Percentiles rank a stretch among this genome's conserved stretches.
Evolutionary conservation across 2,888 invertebrate species (phyloP).

Genomic region (Adelognathus sp.): DNA sequence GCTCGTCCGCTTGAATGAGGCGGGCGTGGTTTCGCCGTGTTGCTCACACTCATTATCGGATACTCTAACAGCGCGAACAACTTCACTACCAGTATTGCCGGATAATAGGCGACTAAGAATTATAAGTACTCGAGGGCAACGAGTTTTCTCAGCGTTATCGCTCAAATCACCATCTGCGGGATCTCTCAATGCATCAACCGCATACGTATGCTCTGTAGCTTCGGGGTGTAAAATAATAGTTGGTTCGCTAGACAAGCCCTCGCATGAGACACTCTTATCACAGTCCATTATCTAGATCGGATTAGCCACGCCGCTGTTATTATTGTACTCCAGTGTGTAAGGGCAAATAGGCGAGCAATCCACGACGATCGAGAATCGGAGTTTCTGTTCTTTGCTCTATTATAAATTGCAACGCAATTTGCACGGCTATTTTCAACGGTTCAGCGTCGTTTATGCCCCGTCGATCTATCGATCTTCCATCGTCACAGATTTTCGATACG

Average conservation of each 20-base stretch:
- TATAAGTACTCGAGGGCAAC: slow-evolving; percentile 19
- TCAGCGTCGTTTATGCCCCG: slow-evolving; percentile 19
- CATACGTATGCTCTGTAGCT: neutral
- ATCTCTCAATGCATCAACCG: neutral
- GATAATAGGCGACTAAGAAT: slow-evolving; percentile 28
- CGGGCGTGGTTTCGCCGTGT: slow-evolving; percentile 47
- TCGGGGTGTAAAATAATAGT: slow-evolving; percentile 25
- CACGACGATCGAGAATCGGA: slow-evolving; percentile 30
- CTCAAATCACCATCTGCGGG: neutral
- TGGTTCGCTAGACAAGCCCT: neutral
- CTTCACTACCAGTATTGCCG: slow-evolving; percentile 13
- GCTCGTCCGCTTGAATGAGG: neutral
- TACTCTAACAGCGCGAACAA: slow-evolving; percentile 7
- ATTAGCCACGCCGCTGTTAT: slow-evolving; percentile 38
- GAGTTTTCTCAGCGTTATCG: slow-evolving; percentile 7
- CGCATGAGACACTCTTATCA: slow-evolving; percentile 23
- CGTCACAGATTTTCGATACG: neutral
- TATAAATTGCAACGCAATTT: slow-evolving; percentile 22
- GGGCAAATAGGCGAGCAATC: slow-evolving; percentile 10
- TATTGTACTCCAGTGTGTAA: slow-evolving; percentile 3
- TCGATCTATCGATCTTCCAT: slow-evolving; percentile 10
- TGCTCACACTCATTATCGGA: slow-evolving; percentile 50
- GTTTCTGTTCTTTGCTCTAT: too few relatives aligned
- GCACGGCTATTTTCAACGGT: slow-evolving; percentile 40
- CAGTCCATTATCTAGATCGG: slow-evolving; percentile 45